Conservation (phyloP, 2,113 vertebrate species). For the Hymenochirus boettgeri region DNA sequence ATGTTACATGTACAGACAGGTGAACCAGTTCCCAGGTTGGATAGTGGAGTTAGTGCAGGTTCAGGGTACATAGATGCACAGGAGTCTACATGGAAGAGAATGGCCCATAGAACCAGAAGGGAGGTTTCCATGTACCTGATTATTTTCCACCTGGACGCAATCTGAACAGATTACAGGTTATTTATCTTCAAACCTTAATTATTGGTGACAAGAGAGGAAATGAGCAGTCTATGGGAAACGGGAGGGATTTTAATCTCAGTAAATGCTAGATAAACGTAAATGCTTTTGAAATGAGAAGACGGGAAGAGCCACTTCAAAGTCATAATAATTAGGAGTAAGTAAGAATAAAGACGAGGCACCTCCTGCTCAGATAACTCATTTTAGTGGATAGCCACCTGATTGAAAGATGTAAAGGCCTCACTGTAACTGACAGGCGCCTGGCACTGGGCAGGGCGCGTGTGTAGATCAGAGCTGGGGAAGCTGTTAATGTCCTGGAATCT, state of each 20-base stretch:
- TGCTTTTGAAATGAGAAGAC: constrained; percentile 42
- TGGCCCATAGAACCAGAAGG: background rate
- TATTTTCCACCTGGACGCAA: constrained; percentile 25
- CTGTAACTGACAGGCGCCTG: constrained; percentile 46
- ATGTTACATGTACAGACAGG: too few species aligned
- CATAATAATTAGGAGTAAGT: constrained; percentile 75
- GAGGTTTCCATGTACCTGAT: constrained; percentile 18
- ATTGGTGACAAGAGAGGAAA: constrained; percentile 19
- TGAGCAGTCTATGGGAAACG: background rate
- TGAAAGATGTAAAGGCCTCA: constrained; percentile 61
- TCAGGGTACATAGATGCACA: too few species aligned
- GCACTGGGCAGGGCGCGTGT: constrained; percentile 38
- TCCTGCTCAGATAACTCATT: constrained; percentile 53
- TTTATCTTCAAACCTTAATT: constrained; percentile 19
- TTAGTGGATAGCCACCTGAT: constrained; percentile 69
- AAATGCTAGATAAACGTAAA: constrained; percentile 43
- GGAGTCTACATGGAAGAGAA: too few species aligned
- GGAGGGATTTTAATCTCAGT: constrained; percentile 51
- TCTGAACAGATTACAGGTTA: constrained; percentile 1
- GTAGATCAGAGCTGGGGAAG: constrained; percentile 13
- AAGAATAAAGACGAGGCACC: constrained; percentile 59
- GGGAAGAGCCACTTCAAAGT: constrained; percentile 61
- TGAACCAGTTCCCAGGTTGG: too few species aligned
- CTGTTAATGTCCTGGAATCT: constrained; percentile 31
- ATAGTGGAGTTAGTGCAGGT: too few species aligned